Conservation (phyloP, 2,797 vertebrate genomes). For the Acestrorhynchus altus region DNA sequence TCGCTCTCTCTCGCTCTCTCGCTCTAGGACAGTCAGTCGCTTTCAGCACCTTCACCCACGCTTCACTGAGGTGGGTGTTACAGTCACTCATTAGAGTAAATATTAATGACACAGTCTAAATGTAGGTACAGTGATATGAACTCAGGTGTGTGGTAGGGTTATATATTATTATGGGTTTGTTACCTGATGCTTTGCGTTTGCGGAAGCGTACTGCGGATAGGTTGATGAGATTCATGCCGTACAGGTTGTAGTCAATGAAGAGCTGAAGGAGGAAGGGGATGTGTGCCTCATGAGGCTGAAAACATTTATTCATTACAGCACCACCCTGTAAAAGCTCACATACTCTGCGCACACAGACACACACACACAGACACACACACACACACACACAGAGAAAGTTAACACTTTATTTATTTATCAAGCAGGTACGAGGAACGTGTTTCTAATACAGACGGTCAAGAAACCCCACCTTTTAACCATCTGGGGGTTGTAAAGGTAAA, state of each 20-base stretch:
- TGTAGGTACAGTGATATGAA: too few relatives aligned
- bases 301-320: constrained; percentile 97
- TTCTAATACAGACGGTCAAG: not conserved
- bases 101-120: too few relatives aligned
- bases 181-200: constrained; percentile 84
- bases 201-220: constrained; percentile 94
- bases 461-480: constrained; percentile 92
- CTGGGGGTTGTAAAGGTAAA: constrained; percentile 96
- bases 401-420: not conserved
- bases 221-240: constrained; percentile 97
- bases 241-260: constrained; percentile 99
- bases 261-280: constrained; percentile 97
- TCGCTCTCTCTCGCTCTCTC: constrained; percentile 66
- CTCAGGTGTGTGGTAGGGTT: too few relatives aligned
- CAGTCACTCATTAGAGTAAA: too few relatives aligned
- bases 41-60: too few relatives aligned
- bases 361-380: constrained; percentile 26
- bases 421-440: too few relatives aligned
- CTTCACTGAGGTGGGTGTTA: too few relatives aligned
- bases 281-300: constrained; percentile 97
- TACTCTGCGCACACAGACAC: constrained; percentile 78
- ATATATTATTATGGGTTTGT: constrained; percentile 6
- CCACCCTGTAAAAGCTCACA: constrained; percentile 96
- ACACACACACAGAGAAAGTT: not conserved
- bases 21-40: constrained; percentile 6